Conservation (phyloP, 2,113 vertebrate species). For the Pimephales promelas region DNA sequence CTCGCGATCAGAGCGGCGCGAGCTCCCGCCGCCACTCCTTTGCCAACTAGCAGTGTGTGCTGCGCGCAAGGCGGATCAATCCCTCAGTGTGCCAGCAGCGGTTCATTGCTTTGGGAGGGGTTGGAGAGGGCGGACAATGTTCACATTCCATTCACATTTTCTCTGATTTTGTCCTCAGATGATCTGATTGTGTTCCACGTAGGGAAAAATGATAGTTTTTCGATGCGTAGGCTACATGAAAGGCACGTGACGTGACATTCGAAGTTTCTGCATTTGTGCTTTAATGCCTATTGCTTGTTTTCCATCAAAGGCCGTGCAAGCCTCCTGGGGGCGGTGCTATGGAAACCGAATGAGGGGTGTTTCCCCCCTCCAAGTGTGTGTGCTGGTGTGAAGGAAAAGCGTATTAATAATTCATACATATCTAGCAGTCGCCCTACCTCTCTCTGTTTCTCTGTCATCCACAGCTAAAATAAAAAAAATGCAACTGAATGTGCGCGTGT, state of each 20-base stretch:
- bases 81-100: conserved; percentile 13
- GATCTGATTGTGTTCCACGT: not conserved
- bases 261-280: not conserved
- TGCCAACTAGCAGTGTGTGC: conserved; percentile 35
- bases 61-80: conserved; percentile 42
- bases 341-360: conserved; percentile 75
- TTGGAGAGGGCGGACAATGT: conserved; percentile 34
- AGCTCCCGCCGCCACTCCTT: conserved; percentile 41
- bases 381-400: conserved; percentile 55
- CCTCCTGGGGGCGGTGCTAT: conserved; percentile 78
- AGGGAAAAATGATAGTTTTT: not conserved
- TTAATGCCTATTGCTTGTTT: conserved; percentile 42
- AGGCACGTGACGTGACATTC: conserved; percentile 6
- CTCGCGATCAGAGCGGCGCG: conserved; percentile 61
- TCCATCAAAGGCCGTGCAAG: conserved; percentile 52
- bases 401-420: conserved; percentile 73
- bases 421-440: not conserved
- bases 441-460: conserved; percentile 18
- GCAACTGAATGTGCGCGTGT: not conserved
- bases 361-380: conserved; percentile 50
- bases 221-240: no score
- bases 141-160: conserved; percentile 23
- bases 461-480: not conserved
- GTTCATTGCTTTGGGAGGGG: conserved; percentile 51
- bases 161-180: not conserved